phyloP scores from a whole-genome alignment of 2,113 vertebrate genomes.

The Chloropsis cyanopogon region DNA sequence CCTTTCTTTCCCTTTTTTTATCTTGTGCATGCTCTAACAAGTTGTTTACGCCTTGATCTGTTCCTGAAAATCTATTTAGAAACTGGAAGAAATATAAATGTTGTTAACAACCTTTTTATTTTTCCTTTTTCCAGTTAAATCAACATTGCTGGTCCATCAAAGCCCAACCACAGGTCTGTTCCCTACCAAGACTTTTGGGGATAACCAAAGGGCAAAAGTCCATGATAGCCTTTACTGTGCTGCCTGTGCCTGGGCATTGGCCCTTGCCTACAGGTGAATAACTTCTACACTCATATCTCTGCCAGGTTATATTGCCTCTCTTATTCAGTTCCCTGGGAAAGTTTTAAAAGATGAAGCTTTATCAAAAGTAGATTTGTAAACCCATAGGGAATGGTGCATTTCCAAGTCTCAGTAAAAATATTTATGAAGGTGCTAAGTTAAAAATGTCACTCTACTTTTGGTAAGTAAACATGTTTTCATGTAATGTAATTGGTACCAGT shows the following conservation, averaged over 20 bases:
- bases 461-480: background rate
- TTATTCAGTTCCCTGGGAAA: background rate
- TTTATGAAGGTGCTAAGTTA: background rate
- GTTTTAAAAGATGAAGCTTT: background rate
- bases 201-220: conserved; percentile 84
- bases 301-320: background rate
- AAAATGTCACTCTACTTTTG: background rate
- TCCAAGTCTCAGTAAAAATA: background rate
- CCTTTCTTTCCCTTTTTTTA: background rate
- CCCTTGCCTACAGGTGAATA: conserved; percentile 88
- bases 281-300: background rate
- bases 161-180: conserved; percentile 95
- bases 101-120: background rate
- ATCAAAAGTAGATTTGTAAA: background rate
- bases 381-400: background rate
- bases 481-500: background rate
- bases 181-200: conserved; percentile 84
- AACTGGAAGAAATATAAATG: background rate
- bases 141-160: conserved; percentile 88
- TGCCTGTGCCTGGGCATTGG: conserved; percentile 88
- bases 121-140: conserved; percentile 78
- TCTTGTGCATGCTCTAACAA: background rate
- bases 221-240: conserved; percentile 94
- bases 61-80: background rate
- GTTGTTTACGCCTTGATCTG: background rate